phyloP scores from a whole-genome alignment of 2,797 vertebrate genomes.

The Sebastes vulpes region DNA sequence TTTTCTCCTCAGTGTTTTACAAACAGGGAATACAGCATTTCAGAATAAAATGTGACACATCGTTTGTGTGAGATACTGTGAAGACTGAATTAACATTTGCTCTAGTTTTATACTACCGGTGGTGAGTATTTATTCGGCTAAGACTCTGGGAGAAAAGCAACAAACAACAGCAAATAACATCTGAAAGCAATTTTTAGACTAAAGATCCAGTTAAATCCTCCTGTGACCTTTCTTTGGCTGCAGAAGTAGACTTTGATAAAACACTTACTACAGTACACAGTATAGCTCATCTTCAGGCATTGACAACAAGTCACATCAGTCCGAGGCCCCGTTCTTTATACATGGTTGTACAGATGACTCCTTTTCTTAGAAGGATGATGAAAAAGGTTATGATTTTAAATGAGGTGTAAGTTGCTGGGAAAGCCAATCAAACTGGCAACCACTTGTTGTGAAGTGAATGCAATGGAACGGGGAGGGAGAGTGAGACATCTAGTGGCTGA shows the following conservation, averaged over 20 bases:
- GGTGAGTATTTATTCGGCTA: constrained; percentile 11
- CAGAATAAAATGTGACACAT: constrained; percentile 41
- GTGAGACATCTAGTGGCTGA: too few relatives aligned
- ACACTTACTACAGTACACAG: neutral
- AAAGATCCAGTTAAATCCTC: constrained; percentile 33
- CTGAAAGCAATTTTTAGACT: constrained; percentile 8
- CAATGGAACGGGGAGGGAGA: too few relatives aligned
- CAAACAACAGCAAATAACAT: constrained; percentile 6
- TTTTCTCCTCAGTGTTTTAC: constrained; percentile 48
- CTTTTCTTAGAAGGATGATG: neutral
- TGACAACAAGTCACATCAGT: neutral
- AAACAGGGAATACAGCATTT: constrained; percentile 29
- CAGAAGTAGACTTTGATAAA: constrained; percentile 6
- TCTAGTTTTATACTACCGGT: constrained; percentile 13
- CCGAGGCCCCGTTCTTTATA: neutral
- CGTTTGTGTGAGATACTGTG: constrained; percentile 17
- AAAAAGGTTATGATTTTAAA: neutral
- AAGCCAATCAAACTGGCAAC: too few relatives aligned
- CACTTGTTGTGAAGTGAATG: too few relatives aligned
- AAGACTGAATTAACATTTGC: constrained; percentile 30
- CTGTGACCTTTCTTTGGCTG: neutral
- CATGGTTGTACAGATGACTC: neutral
- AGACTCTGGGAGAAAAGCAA: neutral
- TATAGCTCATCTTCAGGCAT: neutral
- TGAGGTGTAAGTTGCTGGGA: neutral